Percentiles rank a stretch among this genome's conserved stretches.
Evolutionary conservation across 2,888 invertebrate species (phyloP).

Genomic region (Polyommatus iphigenia): DNA sequence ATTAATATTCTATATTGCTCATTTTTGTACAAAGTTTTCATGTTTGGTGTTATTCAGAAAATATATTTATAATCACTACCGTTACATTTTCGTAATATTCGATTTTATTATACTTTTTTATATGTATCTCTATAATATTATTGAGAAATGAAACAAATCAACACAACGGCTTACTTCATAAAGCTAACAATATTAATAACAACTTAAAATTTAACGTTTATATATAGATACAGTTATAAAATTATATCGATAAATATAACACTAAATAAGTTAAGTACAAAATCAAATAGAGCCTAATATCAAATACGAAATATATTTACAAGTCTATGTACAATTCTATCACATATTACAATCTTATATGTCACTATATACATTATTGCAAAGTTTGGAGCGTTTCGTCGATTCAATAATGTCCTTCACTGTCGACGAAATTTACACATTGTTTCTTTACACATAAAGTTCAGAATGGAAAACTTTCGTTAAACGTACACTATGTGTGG

Average conservation of each 20-base stretch:
- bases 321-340: slow-evolving; percentile 77
- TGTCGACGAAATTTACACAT: slow-evolving; percentile 61
- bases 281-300: slow-evolving; percentile 68
- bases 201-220: slow-evolving; percentile 29
- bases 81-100: slow-evolving; percentile 55
- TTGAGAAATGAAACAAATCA: slow-evolving; percentile 41
- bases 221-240: slow-evolving; percentile 37
- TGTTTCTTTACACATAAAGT: slow-evolving; percentile 61
- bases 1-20: slow-evolving; percentile 77
- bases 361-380: slow-evolving; percentile 80
- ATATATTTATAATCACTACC: slow-evolving; percentile 65
- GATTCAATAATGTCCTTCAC: slow-evolving; percentile 50
- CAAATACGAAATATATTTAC: slow-evolving; percentile 68
- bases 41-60: slow-evolving; percentile 77
- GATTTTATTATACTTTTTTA: slow-evolving; percentile 55
- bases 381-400: slow-evolving; percentile 60
- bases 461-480: slow-evolving; percentile 71
- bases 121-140: slow-evolving; percentile 34
- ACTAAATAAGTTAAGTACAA: slow-evolving; percentile 73
- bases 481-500: slow-evolving; percentile 82
- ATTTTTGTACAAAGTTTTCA: slow-evolving; percentile 79
- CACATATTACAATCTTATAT: slow-evolving; percentile 76
- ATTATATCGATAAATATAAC: slow-evolving; percentile 44
- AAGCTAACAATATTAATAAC: slow-evolving; percentile 32
- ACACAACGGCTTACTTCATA: slow-evolving; percentile 32